Base-by-base conservation (phyloP, 2,888 invertebrate species). In the Mylabris sibirica region DNA sequence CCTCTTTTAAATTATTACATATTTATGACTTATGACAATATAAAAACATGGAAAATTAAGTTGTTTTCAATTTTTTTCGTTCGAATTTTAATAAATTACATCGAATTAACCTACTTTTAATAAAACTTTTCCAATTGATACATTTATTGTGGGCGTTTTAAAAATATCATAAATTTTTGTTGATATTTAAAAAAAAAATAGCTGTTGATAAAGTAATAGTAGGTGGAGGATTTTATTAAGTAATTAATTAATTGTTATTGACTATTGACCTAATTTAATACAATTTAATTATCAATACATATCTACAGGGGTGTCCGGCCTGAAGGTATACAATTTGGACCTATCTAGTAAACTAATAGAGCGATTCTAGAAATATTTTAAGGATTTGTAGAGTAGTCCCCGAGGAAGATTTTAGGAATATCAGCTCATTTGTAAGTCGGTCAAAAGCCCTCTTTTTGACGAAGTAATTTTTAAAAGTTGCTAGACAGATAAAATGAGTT, bases 71-170 rank as follows among this genome's bases (percentile, higher is more conserved):
- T 44, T n/a, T 44, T 44, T 17, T 44, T 38, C 3, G 1, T 6
- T 30, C n/a, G 41, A 44, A 44, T 22, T 49, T 49, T 11, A 20
- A 49, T 3, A 20, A 20, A 49, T 20, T 49, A 20, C 17, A 49
- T 11, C 20, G 9, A 60, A 60, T 34, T 59, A 64, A 44, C 68
- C 68, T 38, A 68, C 68, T 44, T 59, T 20, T 14, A 35, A 61
- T 35, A 34, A 62, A 63, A 62, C 30, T 30, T 66, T 49, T 17
- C 20, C 30, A 57, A 26, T 63, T 63, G 68, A 57, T 59, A 22
- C 59, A 65, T 62, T 59, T 30, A 34, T 30, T 20, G 68, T 67
- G 34, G 67, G 67, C 24, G 64, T 64, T 17, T 60, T 64, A n/a
- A 2, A 20, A 20, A 44, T 67, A 60, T 60, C 30, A 63, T 20